phyloP scores from a whole-genome alignment of 2,113 vertebrate genomes.

The Paradoxurus hermaphroditus region DNA sequence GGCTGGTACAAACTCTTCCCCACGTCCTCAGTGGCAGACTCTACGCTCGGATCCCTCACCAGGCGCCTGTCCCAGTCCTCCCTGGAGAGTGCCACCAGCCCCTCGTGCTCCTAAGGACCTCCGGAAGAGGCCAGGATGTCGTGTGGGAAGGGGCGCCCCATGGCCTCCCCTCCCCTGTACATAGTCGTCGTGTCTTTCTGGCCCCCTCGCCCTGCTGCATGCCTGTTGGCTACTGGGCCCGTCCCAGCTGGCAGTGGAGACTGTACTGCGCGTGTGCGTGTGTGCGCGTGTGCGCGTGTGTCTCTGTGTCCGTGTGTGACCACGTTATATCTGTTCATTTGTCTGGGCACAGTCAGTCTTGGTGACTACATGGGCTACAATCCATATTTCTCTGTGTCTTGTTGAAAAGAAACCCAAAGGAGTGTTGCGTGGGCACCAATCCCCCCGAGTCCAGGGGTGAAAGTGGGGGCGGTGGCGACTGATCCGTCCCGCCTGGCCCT shows the following conservation, averaged over 20 bases:
- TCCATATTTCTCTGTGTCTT: conserved; percentile 39
- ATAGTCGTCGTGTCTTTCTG: conserved; percentile 70
- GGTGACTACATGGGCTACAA: conserved; percentile 24
- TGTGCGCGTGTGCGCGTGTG: background rate
- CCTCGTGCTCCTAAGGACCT: conserved; percentile 90
- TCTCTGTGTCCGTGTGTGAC: conserved; percentile 5
- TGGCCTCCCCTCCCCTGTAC: conserved; percentile 73
- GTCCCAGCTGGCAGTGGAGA: conserved; percentile 65
- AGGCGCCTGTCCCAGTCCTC: conserved; percentile 98
- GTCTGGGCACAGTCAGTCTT: conserved; percentile 50
- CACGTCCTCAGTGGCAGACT: conserved; percentile 96
- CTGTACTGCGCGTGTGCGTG: background rate
- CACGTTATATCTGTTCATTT: background rate
- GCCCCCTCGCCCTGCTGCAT: conserved; percentile 20
- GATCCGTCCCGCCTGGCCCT: background rate
- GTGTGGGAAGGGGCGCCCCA: background rate
- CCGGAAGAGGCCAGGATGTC: background rate
- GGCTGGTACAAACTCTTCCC: conserved; percentile 99
- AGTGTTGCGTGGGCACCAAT: background rate
- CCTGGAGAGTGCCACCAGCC: conserved; percentile 97
- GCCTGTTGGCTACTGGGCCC: conserved; percentile 64
- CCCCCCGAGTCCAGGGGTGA: background rate
- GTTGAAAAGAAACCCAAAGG: conserved; percentile 59
- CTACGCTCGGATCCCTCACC: conserved; percentile 94
- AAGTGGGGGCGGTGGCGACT: background rate